phyloP scores from a whole-genome alignment of 30 jellyfish, hydroid and myxozoan genomes.

The Cassiopea xamachana region DNA sequence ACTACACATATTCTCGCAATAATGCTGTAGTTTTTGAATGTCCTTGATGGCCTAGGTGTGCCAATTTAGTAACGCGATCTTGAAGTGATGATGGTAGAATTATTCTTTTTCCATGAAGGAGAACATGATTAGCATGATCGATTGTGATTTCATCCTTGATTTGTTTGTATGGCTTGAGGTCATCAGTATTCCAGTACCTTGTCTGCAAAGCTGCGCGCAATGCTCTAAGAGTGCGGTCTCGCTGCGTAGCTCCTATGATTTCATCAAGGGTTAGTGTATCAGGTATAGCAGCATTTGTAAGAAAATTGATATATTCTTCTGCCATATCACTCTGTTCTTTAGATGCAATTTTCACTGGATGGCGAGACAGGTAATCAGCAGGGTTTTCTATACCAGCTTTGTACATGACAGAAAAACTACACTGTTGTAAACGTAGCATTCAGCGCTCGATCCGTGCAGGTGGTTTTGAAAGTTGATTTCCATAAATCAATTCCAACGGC shows the following conservation, averaged over 20 bases:
- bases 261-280: not conserved
- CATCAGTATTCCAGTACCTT: not conserved
- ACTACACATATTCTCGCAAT: not conserved
- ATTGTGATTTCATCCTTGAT: conserved; percentile 40
- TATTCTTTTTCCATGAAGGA: conserved; percentile 39
- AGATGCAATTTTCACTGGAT: not conserved
- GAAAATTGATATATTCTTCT: not conserved
- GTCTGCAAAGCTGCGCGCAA: not conserved
- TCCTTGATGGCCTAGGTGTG: conserved; percentile 71
- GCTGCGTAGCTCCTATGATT: not conserved
- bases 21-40: conserved; percentile 43
- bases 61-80: conserved; percentile 22
- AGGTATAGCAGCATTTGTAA: not conserved
- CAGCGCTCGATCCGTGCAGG: conserved; percentile 40
- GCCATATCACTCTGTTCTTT: not conserved
- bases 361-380: conserved; percentile 54
- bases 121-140: not conserved
- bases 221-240: not conserved
- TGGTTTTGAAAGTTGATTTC: conserved; percentile 36
- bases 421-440: conserved; percentile 39
- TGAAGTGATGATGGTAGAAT: conserved; percentile 34
- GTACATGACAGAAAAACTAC: conserved; percentile 25
- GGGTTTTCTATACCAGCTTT: conserved; percentile 28
- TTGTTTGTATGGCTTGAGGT: not conserved
- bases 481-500: conserved; percentile 36